Evolutionary conservation across 1,140 invertebrate species (phyloP), one percentile per base, ranked within the genome.

Genomic region (Coelopa frigida): DNA sequence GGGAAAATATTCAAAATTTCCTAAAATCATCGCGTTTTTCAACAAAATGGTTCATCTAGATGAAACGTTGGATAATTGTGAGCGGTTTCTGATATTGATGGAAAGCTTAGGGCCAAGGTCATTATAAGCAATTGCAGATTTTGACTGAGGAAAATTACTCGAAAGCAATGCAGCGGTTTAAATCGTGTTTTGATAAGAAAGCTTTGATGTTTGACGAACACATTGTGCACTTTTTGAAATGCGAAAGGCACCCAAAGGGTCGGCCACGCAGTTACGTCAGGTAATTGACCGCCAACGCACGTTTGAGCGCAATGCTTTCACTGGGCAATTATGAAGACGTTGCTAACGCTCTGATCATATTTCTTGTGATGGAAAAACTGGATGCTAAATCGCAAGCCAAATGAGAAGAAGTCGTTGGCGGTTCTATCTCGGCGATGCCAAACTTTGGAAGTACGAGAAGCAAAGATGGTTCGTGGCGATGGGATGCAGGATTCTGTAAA

Each of bases 161-260:
- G 29, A 45, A 37, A 6, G 44, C 44, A 17, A 20, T 45, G 20
- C 12, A 23, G 8, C 33, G 22, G 11, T 37, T 45, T 11, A 36
- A 37, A 15, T 33, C 36, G 18, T 23, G 44, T n/a, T 45, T 26
- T 27, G 44, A 45, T 14, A 45, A 36, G 14, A 36, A 36, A 10
- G 3, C 33, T 36, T 36, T n/a, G 11, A 36, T n/a, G 10, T 36
- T 36, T 20, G 14, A 15, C 8, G 14, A 36, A 36, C 33, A 4
- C 21, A 3, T 36, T 15, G 21, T 10, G 5, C 3, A 15, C 17
- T 10, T 10, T 36, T 36, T 6, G 15, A 18, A 15, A 18, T 3
- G 15, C 33, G 14, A 11, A 11, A 36, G n/a, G n/a, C 33, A n/a
- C 17, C 33, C 17, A 36, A 36, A 14, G 10, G 17, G 11, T 36